Evolutionary conservation across 2,113 vertebrate species (phyloP).

Genomic region (Columba janthina): DNA sequence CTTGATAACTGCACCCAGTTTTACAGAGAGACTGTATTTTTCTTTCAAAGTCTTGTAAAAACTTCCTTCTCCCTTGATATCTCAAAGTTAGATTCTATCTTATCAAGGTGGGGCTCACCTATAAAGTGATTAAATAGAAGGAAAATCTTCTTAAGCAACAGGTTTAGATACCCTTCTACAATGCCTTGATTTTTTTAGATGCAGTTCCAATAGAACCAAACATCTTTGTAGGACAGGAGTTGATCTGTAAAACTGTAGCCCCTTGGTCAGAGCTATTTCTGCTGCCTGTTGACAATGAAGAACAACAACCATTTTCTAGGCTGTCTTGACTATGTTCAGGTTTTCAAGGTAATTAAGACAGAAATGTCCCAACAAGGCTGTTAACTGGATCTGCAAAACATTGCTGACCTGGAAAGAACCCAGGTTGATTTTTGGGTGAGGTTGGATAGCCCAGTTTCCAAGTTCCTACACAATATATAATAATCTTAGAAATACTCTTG

Average conservation of each 20-base stretch:
- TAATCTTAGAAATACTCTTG: background rate
- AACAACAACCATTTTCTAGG: background rate
- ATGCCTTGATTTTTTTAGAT: background rate
- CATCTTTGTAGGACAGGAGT: fast-evolving
- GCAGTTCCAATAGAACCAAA: background rate
- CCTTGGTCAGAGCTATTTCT: background rate
- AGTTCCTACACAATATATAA: background rate
- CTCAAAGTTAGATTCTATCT: background rate
- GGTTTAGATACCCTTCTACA: background rate
- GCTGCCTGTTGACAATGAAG: fast-evolving
- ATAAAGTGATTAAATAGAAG: background rate
- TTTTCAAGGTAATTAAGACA: background rate
- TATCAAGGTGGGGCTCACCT: background rate
- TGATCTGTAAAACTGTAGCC: background rate
- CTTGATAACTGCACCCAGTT: background rate
- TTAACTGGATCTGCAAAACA: background rate
- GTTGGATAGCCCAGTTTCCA: background rate
- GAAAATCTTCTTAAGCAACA: background rate
- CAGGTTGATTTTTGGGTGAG: background rate
- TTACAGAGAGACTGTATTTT: background rate
- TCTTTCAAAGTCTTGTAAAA: background rate
- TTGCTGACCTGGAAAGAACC: background rate
- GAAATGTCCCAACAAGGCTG: background rate
- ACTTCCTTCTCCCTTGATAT: background rate
- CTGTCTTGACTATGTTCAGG: background rate